Evolutionary conservation across 2,113 vertebrate genomes (phyloP).

Genomic region (Ictalurus furcatus): DNA sequence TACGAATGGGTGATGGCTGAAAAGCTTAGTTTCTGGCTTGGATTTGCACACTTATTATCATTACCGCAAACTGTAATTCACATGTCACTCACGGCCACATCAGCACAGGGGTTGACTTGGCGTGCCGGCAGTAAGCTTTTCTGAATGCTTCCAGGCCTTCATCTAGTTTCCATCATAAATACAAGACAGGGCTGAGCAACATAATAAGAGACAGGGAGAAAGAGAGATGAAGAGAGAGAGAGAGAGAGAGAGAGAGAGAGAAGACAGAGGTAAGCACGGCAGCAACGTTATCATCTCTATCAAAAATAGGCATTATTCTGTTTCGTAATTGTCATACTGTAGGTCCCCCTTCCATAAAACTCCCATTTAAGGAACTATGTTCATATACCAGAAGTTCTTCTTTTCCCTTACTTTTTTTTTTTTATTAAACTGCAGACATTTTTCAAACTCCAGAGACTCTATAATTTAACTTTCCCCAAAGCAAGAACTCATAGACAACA

Average conservation of each 20-base stretch:
- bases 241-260: no score
- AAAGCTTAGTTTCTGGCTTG: conserved; percentile 67
- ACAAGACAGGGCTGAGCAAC: not conserved
- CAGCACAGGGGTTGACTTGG: conserved; percentile 52
- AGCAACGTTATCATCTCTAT: not conserved
- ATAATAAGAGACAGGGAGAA: conserved; percentile 6
- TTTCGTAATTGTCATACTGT: not conserved
- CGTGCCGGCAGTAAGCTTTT: conserved; percentile 52
- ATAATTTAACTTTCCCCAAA: conserved; percentile 72
- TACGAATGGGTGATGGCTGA: conserved; percentile 71
- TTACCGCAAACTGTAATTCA: conserved; percentile 80
- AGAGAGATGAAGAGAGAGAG: not conserved
- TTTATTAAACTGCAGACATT: conserved; percentile 54
- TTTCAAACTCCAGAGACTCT: conserved; percentile 63
- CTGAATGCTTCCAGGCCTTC: conserved; percentile 75
- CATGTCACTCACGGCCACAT: conserved; percentile 74
- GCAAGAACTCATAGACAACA: conserved; percentile 69
- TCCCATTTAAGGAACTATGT: conserved; percentile 48
- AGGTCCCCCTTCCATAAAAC: not conserved
- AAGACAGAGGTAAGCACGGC: not conserved
- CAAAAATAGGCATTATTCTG: not conserved
- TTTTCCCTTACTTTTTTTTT: not conserved
- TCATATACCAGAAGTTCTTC: conserved; percentile 45
- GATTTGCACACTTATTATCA: conserved; percentile 77
- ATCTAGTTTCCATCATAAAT: conserved; percentile 48